Conservation (phyloP, 2,888 invertebrate genomes). For the Eupeodes latifasciatus region DNA sequence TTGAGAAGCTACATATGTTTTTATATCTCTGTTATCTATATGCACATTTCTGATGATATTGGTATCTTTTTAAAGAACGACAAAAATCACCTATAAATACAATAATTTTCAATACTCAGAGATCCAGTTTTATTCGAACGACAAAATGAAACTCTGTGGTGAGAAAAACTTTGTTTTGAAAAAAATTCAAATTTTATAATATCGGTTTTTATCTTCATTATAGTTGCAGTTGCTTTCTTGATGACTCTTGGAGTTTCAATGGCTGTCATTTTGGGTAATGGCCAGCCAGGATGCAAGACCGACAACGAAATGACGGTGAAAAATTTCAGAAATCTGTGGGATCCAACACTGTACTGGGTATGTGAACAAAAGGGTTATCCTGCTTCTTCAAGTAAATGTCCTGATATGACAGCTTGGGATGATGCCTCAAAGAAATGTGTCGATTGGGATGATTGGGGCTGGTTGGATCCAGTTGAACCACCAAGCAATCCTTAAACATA, state of each 20-base stretch:
- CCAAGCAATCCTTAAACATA: constrained; percentile 63
- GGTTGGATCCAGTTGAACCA: constrained; percentile 79
- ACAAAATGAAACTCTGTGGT: constrained; percentile 47
- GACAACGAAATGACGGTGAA: constrained; percentile 77
- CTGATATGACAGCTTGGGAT: constrained; percentile 24
- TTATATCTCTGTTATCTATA: no score
- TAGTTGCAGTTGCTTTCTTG: constrained; percentile 22
- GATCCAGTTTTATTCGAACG: constrained; percentile 10
- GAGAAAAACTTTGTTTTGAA: not conserved
- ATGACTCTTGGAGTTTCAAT: constrained; percentile 42
- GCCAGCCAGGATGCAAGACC: constrained; percentile 79
- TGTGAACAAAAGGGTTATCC: constrained; percentile 4
- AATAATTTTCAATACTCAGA: not conserved
- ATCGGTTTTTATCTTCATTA: not conserved
- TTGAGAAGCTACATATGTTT: constrained; percentile 4
- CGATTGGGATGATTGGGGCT: constrained; percentile 79
- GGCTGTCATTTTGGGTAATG: constrained; percentile 73
- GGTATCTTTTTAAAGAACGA: not conserved
- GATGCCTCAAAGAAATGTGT: constrained; percentile 77
- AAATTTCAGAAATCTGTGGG: constrained; percentile 79
- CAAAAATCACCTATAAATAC: constrained; percentile 20
- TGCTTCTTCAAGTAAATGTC: not conserved
- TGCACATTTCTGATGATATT: not conserved
- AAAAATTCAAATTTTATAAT: not conserved
- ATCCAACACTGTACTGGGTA: constrained; percentile 48